A percentile compares a stretch with the other conserved stretches of the same genome.
phyloP scores from a whole-genome alignment of 1,140 invertebrate species.

The Oedothorax gibbosus region DNA sequence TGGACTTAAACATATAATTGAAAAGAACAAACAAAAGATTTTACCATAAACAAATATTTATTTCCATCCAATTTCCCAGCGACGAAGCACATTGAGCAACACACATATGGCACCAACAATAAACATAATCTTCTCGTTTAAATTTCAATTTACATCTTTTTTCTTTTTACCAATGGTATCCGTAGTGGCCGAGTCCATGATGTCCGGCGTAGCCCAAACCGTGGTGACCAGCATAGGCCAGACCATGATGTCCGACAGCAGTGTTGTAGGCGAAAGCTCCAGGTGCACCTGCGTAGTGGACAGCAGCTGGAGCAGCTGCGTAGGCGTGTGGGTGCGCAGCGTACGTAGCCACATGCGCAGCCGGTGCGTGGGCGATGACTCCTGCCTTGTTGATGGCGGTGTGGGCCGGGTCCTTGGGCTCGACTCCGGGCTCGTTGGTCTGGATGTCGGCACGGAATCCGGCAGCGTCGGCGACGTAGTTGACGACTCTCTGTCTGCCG shows the following conservation, averaged over 20 bases:
- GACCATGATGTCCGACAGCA: conserved; percentile 46
- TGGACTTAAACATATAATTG: neutral
- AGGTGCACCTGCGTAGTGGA: conserved; percentile 2
- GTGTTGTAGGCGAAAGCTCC: conserved; percentile 49
- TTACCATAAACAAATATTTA: neutral
- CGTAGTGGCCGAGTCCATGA: conserved; percentile 37
- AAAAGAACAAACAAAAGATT: neutral
- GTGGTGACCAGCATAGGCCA: conserved; percentile 10
- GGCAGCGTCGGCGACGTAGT: conserved; percentile 65
- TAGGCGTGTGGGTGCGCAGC: conserved; percentile 36
- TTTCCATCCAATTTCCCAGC: conserved; percentile 7
- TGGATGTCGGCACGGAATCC: conserved; percentile 64
- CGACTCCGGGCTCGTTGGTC: conserved; percentile 63
- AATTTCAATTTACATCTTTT: neutral
- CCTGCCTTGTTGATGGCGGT: conserved; percentile 63
- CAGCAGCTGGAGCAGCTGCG: conserved; percentile 18
- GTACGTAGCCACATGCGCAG: conserved; percentile 4
- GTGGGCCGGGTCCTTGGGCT: conserved; percentile 63
- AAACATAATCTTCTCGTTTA: neutral
- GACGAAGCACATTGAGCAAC: neutral
- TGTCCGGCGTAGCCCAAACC: conserved; percentile 20
- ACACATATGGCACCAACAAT: conserved; percentile 3
- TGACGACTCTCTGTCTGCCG: conserved; percentile 63
- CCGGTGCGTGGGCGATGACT: conserved; percentile 31
- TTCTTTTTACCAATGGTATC: conserved; percentile 30